phyloP scores from a whole-genome alignment of 2,113 vertebrate species.

The Amphilophus citrinellus region DNA sequence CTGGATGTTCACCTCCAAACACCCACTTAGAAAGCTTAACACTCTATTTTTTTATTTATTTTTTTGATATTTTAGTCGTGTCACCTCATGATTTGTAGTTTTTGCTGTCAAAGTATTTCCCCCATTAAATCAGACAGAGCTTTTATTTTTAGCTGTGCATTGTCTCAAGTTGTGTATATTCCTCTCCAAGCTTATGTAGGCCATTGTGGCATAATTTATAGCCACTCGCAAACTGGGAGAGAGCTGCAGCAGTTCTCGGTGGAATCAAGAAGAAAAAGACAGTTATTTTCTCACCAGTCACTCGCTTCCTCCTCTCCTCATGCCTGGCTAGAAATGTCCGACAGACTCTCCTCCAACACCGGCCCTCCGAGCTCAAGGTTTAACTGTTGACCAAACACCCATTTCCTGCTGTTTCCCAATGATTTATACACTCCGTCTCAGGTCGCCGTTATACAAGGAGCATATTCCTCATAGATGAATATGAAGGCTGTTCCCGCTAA shows the following conservation, averaged over 20 bases:
- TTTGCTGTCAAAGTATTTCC: slow-evolving; percentile 8
- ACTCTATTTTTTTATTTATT: neutral
- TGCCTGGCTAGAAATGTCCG: slow-evolving; percentile 24
- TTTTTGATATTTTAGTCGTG: neutral
- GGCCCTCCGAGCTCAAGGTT: slow-evolving; percentile 40
- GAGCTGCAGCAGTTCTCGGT: slow-evolving; percentile 35
- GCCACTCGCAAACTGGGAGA: slow-evolving; percentile 1
- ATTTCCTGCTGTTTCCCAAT: slow-evolving; percentile 54
- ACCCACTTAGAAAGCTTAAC: neutral
- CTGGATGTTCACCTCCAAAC: slow-evolving; percentile 22
- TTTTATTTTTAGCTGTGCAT: neutral
- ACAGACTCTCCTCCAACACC: slow-evolving; percentile 20
- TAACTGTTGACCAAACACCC: slow-evolving; percentile 63
- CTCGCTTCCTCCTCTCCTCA: slow-evolving; percentile 23
- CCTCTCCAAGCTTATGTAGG: slow-evolving; percentile 10
- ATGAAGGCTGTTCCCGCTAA: slow-evolving; percentile 10
- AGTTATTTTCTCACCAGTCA: slow-evolving; percentile 36
- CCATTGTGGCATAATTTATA: slow-evolving; percentile 36
- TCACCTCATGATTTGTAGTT: neutral
- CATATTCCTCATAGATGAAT: slow-evolving; percentile 18
- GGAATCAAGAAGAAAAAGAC: slow-evolving; percentile 55
- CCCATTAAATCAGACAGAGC: neutral
- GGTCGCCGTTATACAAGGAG: slow-evolving; percentile 34
- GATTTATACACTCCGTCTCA: slow-evolving; percentile 53
- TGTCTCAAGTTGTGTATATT: neutral